Evolutionary conservation across 2,797 vertebrate species (phyloP).

Genomic region (Chiroxiphia lanceolata): DNA sequence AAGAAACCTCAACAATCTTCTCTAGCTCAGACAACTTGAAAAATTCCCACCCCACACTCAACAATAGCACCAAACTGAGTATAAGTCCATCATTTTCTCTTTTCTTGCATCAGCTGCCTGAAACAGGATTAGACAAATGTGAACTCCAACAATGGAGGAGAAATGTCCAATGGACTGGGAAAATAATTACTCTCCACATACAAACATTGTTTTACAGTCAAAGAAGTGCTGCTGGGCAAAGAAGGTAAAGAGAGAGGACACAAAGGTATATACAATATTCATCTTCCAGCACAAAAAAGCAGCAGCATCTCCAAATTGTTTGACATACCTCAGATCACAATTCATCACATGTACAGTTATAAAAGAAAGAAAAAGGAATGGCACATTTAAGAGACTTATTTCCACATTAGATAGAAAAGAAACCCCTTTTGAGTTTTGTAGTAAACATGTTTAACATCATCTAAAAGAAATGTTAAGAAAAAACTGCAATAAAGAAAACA

Average conservation of each 20-base stretch:
- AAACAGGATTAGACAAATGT: background rate
- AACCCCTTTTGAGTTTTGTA: background rate
- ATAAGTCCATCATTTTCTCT: background rate
- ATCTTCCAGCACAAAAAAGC: background rate
- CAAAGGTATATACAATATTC: background rate
- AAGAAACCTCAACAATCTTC: background rate
- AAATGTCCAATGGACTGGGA: background rate
- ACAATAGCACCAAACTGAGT: background rate
- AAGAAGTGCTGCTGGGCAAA: background rate
- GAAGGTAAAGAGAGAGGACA: background rate
- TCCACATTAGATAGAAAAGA: background rate
- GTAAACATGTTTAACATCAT: background rate
- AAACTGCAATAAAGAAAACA: background rate
- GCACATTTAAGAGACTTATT: background rate
- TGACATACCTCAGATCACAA: background rate
- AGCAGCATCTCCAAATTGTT: background rate
- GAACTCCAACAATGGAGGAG: background rate
- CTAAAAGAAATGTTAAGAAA: background rate
- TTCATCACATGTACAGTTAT: rapidly evolving
- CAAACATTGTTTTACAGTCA: background rate
- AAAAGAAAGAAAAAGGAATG: background rate
- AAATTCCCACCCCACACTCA: background rate
- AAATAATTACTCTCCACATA: background rate
- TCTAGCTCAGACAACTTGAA: background rate
- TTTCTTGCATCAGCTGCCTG: background rate